phyloP scores from a whole-genome alignment of 2,888 invertebrate genomes.

The Drosophila pseudotakahashii region DNA sequence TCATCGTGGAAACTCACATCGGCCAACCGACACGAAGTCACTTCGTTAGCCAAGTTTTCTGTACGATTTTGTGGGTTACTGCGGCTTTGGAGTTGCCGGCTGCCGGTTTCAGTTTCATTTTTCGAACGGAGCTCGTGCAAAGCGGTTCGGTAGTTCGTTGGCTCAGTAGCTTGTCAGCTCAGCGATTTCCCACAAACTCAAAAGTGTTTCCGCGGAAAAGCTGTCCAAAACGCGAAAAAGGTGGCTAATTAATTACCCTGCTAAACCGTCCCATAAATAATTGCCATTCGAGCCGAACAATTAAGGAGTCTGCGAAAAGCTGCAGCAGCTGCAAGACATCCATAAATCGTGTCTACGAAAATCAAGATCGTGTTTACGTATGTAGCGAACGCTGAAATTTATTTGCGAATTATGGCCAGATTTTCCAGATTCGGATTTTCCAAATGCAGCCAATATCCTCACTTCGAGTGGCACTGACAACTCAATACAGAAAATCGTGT shows the following conservation, averaged over 20 bases:
- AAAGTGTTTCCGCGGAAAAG: constrained; percentile 21
- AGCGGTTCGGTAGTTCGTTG: constrained; percentile 56
- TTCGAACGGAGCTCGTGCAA: constrained; percentile 63
- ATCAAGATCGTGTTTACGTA: constrained; percentile 38
- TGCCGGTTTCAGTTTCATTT: constrained; percentile 74
- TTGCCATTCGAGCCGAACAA: constrained; percentile 22
- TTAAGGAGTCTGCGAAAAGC: constrained; percentile 44
- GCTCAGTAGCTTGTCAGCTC: constrained; percentile 1
- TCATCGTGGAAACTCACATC: constrained; percentile 22
- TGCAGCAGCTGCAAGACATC: constrained; percentile 64
- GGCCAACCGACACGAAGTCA: constrained; percentile 19
- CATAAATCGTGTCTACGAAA: constrained; percentile 40
- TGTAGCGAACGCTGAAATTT: constrained; percentile 24
- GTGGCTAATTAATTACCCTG: constrained; percentile 48
- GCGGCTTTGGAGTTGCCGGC: constrained; percentile 55
- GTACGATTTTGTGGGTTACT: constrained; percentile 50
- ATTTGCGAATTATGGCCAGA: constrained; percentile 22
- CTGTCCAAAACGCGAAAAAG: constrained; percentile 27
- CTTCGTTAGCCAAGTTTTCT: constrained; percentile 44
- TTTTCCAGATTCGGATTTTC: constrained; percentile 16
- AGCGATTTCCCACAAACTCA: constrained; percentile 26
- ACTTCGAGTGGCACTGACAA: constrained; percentile 22
- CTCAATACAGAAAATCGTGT: constrained; percentile 37
- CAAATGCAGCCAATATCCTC: constrained; percentile 26
- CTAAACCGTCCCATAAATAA: constrained; percentile 40